Evolutionary conservation across 2,888 invertebrate species (phyloP).

Genomic region (Pollenia griseotomentosa): DNA sequence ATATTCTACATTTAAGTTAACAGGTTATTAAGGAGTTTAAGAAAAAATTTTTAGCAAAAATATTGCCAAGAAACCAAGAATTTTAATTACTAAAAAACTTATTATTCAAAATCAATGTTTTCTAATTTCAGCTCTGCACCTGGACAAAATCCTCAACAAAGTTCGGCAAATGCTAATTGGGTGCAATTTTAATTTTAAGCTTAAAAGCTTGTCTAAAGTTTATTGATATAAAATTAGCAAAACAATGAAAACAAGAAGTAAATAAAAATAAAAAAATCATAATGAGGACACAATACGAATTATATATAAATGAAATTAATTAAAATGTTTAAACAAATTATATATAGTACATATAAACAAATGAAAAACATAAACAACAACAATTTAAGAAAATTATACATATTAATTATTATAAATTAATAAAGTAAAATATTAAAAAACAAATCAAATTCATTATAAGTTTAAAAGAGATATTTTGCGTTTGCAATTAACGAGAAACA

Average conservation of each 20-base stretch:
- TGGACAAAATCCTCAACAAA: constrained; percentile 77
- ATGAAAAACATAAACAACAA: constrained; percentile 35
- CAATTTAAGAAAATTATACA: constrained; percentile 55
- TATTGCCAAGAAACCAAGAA: too few relatives aligned
- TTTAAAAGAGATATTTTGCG: constrained; percentile 56
- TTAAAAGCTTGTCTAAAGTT: constrained; percentile 56
- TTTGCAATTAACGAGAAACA: constrained; percentile 36
- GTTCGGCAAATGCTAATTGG: constrained; percentile 83
- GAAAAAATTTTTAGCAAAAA: too few relatives aligned
- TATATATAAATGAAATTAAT: constrained; percentile 61
- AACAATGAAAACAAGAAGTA: constrained; percentile 49
- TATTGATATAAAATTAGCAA: constrained; percentile 46
- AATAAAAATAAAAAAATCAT: constrained; percentile 32
- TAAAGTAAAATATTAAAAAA: constrained; percentile 24
- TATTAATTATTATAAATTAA: constrained; percentile 50
- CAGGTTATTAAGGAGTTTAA: too few relatives aligned
- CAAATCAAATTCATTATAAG: constrained; percentile 61
- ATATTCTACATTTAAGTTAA: too few relatives aligned
- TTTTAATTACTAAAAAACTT: too few relatives aligned
- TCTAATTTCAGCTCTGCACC: constrained; percentile 75
- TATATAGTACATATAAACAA: constrained; percentile 58
- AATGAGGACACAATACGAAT: constrained; percentile 68
- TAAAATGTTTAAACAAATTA: constrained; percentile 58
- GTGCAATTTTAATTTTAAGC: constrained; percentile 83
- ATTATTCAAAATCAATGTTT: not conserved